Percentiles rank a stretch among this genome's conserved stretches.
Evolutionary conservation across 2,113 vertebrate species (phyloP).

Genomic region (Chelonoidis abingdonii): DNA sequence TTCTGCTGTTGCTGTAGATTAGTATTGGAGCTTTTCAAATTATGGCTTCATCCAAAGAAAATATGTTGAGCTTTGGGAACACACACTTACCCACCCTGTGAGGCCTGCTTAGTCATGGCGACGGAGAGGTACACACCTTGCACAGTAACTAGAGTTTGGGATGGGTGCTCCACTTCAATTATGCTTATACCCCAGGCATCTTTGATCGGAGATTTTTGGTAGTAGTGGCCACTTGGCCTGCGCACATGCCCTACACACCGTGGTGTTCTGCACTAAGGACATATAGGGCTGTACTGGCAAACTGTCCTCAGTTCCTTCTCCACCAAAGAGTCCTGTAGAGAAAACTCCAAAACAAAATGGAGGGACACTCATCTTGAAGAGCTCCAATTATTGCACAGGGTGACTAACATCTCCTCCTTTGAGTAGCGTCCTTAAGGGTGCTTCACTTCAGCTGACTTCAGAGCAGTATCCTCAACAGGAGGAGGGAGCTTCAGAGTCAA

Average conservation of each 20-base stretch:
- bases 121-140: not conserved
- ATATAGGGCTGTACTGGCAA: not conserved
- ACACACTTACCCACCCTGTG: fast-evolving
- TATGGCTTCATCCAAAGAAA: not conserved
- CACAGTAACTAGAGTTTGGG: not conserved
- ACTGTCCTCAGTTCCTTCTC: not conserved
- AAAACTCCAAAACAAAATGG: not conserved
- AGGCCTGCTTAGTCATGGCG: fast-evolving
- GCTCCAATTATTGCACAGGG: not conserved
- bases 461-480: not conserved
- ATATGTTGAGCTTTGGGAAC: not conserved
- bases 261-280: not conserved
- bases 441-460: not conserved
- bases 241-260: not conserved
- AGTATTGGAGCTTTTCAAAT: not conserved
- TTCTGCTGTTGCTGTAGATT: not conserved
- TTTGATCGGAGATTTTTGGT: not conserved
- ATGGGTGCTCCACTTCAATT: not conserved
- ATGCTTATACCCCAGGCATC: not conserved
- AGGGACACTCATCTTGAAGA: not conserved
- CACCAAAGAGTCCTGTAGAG: not conserved
- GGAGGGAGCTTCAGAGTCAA: not conserved
- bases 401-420: not conserved
- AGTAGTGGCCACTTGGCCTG: not conserved
- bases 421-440: not conserved